These are phyloP conservation scores for Hemicordylus capensis DNA, from an alignment of 2,113 vertebrate species.

Conservation along the genomic window DNA sequence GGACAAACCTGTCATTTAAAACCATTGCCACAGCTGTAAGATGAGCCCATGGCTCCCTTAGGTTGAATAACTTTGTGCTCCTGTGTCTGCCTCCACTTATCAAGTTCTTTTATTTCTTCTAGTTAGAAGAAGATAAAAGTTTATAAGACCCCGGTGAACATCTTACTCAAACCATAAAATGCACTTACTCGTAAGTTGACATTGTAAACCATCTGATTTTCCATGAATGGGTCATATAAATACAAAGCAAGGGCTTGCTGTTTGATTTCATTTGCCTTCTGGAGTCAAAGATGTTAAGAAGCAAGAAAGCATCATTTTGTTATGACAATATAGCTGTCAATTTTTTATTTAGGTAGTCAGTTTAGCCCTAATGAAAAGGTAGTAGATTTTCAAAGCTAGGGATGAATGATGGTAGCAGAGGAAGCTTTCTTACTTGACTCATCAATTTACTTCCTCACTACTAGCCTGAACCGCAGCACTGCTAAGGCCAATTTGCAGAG, in stretches of 20 bases:
- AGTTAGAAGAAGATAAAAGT: slow-evolving; percentile 10
- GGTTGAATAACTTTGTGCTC: neutral
- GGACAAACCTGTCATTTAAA: slow-evolving; percentile 31
- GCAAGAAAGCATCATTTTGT: neutral
- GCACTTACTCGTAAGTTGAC: neutral
- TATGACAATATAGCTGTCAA: neutral
- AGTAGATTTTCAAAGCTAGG: neutral
- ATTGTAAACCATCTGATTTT: neutral
- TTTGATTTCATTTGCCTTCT: slow-evolving; percentile 11
- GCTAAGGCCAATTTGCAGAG: neutral
- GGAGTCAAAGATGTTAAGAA: neutral
- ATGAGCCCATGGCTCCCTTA: slow-evolving; percentile 25
- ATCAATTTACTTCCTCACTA: neutral
- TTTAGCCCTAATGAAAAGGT: neutral
- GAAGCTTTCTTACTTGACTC: neutral
- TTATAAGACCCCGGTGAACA: neutral
- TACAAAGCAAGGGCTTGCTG: neutral
- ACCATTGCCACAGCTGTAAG: slow-evolving; percentile 12
- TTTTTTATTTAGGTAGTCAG: neutral
- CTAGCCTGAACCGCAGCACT: too few species aligned
- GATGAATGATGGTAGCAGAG: neutral
- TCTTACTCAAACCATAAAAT: slow-evolving; percentile 7
- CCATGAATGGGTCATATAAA: neutral
- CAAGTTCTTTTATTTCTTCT: neutral
- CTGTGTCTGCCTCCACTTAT: neutral